Evolutionary conservation across 1,140 invertebrate species (phyloP), one percentile per base, ranked within the genome.

Genomic region (Macrotrachela quadricornifera): DNA sequence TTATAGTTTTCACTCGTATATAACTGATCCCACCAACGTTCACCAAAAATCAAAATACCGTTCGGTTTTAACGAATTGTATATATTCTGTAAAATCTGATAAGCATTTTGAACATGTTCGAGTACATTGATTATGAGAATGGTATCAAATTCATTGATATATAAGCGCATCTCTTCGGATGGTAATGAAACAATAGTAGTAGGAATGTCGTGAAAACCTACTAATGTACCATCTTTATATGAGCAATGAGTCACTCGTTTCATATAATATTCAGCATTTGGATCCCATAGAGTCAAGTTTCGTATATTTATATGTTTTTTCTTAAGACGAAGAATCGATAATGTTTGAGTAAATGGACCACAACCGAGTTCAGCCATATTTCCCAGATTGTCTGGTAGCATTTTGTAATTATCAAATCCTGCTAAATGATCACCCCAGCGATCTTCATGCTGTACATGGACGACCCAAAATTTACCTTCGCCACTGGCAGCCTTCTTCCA

Each of bases 61-160:
- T 30, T 9, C 1, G 37, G 11, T 21, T 40, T 39, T 21, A 50
- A 43, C 1, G 37, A 6, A 50, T 40, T 18, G 15, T 50, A 50
- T 10, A 50, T 40, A 40, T 50, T 50, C 12, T 50, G 15, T 14
- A 39, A 43, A 18, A 50, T 13, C 39, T 41, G n/a, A 50, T 17
- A 50, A 50, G 49, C 30, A n/a, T 50, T 30, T 30, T 30, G 37
- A 15, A 50, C 41, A 43, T 50, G 49, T 39, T 50, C 49, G 15
- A 50, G 13, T 2, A 50, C 49, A 43, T 50, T 50, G 1, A 50
- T 50, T 1, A 14, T 21, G 1, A 50, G n/a, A 3, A 39, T 12
- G 1, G 49, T 39, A 43, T 50, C 49, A 43, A 41, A 50, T 43
- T 50, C 10, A 15, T 17, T 21, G 6, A 11, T 11, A 30, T 39